Base-by-base conservation (phyloP, 1,140 invertebrate genomes). In the Drosophila littoralis region DNA sequence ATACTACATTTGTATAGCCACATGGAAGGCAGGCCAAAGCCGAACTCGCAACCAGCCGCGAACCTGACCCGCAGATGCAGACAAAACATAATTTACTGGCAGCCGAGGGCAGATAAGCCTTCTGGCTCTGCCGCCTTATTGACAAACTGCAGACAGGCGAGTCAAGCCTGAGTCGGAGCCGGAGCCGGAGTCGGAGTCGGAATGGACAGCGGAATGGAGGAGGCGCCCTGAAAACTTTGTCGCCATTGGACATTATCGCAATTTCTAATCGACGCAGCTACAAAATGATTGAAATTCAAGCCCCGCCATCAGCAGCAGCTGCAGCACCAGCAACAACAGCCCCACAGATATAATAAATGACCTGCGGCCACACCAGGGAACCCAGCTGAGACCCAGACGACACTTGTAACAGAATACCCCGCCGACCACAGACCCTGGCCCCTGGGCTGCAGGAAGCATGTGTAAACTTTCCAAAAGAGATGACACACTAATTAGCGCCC, bases 31-130 rank as follows among this genome's bases (percentile, higher is more conserved):
- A 36, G 46, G 54, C 54, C 43, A 28, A 54, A 70, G 32, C 13
- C 13, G 28, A 28, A 64, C 10, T 17, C 13, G 15, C 22, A 22
- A 15, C 10, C 38, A 12, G 36, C 60, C 55, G 45, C 78, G 57
- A 40, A 5, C 58, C 79, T 82, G 83, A 83, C 80, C 84, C 80
- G 77, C 74, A 83, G 83, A 89, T 88, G 80, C 73, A 84, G 84
- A 89, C 89, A 89, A 89, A 89, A 78, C 80, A 89, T 84, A 81
- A 89, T 89, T 89, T 89, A 89, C 77, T 84, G 80, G 75, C 84
- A 68, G 74, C 64, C 84, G 79, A 88, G 70, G 77, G 84, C 80
- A 88, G 84, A 88, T 88, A 88, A 88, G 84, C 77, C 85, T 66
- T 66, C 63, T 42, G 66, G 52, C 59, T 40, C 64, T 40, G 71